Percentiles rank a stretch among this genome's conserved stretches.
Conservation (phyloP, 2,113 vertebrate species). For the Machaerirhynchus nigripectus region DNA sequence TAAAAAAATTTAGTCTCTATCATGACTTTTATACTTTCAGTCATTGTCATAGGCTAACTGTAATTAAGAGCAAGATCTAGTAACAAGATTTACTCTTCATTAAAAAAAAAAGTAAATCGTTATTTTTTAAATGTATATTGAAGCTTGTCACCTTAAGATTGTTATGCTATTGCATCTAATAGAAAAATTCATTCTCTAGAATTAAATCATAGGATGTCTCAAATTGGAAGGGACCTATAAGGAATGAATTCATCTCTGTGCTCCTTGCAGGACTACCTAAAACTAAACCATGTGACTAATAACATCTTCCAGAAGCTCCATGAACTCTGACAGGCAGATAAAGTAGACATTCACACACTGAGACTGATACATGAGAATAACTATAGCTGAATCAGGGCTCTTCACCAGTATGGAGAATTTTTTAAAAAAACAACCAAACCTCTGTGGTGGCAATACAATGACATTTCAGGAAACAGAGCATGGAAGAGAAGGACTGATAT, state of each 20-base stretch:
- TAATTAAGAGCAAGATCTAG: neutral
- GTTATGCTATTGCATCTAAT: neutral
- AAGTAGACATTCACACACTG: neutral
- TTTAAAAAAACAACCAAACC: neutral
- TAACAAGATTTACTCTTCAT: neutral
- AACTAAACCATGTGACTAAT: neutral
- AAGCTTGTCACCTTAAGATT: neutral
- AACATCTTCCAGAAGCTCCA: neutral
- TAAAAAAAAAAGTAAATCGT: neutral
- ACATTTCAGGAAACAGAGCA: neutral
- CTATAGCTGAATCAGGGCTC: neutral
- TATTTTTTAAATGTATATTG: neutral
- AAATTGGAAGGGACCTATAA: neutral
- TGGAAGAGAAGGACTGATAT: neutral
- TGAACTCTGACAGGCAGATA: neutral
- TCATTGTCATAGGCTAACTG: neutral
- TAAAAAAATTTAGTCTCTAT: slow-evolving; percentile 12
- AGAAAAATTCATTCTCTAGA: neutral
- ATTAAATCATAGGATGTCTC: neutral
- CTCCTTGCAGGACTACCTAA: neutral
- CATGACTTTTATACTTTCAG: neutral
- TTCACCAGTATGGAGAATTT: neutral
- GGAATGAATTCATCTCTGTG: neutral
- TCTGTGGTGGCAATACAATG: neutral
- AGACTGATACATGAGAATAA: neutral